A percentile compares a stretch with the other conserved stretches of the same genome.
Conservation (phyloP, 2,797 vertebrate genomes). For the Urophycis tenuis region DNA sequence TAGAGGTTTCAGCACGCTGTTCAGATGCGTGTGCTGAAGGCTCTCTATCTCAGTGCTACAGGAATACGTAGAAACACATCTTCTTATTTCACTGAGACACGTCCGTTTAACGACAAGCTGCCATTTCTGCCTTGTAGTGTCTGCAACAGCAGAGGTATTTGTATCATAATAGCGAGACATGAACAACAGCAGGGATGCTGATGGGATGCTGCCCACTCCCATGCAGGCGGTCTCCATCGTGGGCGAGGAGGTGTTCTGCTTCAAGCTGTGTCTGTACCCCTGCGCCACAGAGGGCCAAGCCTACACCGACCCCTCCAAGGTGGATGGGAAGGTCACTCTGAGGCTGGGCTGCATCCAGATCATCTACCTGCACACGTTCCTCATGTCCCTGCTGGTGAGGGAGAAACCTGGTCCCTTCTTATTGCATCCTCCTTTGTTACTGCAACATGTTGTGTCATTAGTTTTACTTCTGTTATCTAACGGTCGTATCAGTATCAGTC, state of each 20-base stretch:
- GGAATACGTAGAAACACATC: neutral
- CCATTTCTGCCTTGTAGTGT: neutral
- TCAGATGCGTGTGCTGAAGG: neutral
- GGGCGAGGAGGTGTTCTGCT: constrained; percentile 93
- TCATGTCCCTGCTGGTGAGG: constrained; percentile 86
- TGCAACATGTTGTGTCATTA: neutral
- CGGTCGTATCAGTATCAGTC: neutral
- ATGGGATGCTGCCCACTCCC: neutral
- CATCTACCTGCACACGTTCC: constrained; percentile 89
- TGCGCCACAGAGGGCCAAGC: constrained; percentile 79
- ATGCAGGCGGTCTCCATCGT: constrained; percentile 87
- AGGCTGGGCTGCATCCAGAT: constrained; percentile 91
- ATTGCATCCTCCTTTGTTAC: neutral
- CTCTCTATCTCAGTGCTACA: neutral
- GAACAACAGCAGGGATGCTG: too few species aligned
- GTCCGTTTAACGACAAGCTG: neutral
- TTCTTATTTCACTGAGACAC: neutral
- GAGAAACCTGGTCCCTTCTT: neutral
- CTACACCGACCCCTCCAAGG: constrained; percentile 82
- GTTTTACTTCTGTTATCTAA: neutral
- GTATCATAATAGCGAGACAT: too few species aligned
- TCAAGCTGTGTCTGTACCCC: constrained; percentile 79
- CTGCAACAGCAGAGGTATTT: neutral
- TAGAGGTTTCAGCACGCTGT: neutral
- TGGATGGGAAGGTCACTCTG: constrained; percentile 81